Evolutionary conservation across 2,797 vertebrate genomes (phyloP).

Genomic region (Lepilemur ruficaudatus): DNA sequence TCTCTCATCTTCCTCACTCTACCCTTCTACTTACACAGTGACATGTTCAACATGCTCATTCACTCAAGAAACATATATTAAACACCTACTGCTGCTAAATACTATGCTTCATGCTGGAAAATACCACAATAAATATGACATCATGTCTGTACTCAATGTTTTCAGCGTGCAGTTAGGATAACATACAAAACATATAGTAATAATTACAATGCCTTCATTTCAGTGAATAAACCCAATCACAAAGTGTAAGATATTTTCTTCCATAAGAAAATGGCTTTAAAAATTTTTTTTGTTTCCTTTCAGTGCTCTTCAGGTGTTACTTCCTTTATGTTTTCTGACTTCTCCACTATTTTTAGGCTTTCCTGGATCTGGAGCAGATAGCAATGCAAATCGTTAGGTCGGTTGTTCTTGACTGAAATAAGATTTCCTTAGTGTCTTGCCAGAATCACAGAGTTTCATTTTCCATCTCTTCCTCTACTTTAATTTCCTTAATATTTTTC

Average conservation of each 20-base stretch:
- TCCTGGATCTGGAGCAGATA: background rate
- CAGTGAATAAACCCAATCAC: background rate
- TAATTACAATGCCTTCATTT: background rate
- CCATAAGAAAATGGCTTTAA: background rate
- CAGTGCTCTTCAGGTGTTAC: background rate
- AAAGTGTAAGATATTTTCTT: background rate
- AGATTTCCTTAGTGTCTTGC: background rate
- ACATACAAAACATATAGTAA: background rate
- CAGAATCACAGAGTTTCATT: background rate
- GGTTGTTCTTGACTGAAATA: background rate
- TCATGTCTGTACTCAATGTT: background rate
- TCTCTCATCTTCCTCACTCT: background rate
- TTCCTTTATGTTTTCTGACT: background rate
- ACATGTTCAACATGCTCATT: background rate
- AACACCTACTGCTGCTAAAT: background rate
- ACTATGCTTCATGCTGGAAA: background rate
- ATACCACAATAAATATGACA: background rate
- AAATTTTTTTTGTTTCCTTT: slow-evolving; percentile 6
- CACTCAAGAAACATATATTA: background rate
- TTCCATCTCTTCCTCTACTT: background rate
- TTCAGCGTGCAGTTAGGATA: background rate
- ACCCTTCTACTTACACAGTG: background rate
- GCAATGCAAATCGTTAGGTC: background rate
- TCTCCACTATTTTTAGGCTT: background rate
- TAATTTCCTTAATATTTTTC: background rate